Evolutionary conservation across 1,140 invertebrate species (phyloP).

Genomic region (Drosophila tristis): DNA sequence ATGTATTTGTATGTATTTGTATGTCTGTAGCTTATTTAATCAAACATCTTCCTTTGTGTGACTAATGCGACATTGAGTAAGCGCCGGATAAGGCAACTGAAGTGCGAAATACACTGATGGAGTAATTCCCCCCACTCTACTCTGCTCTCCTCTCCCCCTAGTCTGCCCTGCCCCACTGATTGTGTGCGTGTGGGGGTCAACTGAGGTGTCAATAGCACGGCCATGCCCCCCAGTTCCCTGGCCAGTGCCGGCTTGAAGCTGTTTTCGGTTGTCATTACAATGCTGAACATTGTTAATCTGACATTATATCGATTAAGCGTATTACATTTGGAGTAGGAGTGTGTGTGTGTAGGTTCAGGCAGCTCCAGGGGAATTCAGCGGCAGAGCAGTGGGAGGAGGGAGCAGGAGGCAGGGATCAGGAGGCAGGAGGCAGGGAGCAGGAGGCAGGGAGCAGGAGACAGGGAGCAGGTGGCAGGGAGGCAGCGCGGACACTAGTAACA

Average conservation of each 20-base stretch:
- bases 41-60: conserved; percentile 41
- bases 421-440: background rate
- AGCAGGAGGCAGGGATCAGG: background rate
- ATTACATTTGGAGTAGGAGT: conserved; percentile 11
- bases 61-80: conserved; percentile 30
- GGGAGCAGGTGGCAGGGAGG: background rate
- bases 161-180: too few species aligned
- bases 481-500: background rate
- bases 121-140: background rate
- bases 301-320: conserved; percentile 50
- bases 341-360: too few species aligned
- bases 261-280: conserved; percentile 27
- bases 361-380: background rate
- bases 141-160: too few species aligned
- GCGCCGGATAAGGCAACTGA: background rate
- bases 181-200: background rate
- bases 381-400: background rate
- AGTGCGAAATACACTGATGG: background rate
- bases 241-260: background rate
- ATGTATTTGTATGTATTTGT: too few species aligned
- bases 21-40: conserved; percentile 52
- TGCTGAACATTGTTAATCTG: conserved; percentile 51
- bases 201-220: conserved; percentile 30
- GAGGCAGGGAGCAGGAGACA: too few species aligned
- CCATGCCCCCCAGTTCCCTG: background rate